A percentile compares a stretch with the other conserved stretches of the same genome.
phyloP scores from a whole-genome alignment of 1,140 invertebrate genomes.

The Scylla paramamosain region DNA sequence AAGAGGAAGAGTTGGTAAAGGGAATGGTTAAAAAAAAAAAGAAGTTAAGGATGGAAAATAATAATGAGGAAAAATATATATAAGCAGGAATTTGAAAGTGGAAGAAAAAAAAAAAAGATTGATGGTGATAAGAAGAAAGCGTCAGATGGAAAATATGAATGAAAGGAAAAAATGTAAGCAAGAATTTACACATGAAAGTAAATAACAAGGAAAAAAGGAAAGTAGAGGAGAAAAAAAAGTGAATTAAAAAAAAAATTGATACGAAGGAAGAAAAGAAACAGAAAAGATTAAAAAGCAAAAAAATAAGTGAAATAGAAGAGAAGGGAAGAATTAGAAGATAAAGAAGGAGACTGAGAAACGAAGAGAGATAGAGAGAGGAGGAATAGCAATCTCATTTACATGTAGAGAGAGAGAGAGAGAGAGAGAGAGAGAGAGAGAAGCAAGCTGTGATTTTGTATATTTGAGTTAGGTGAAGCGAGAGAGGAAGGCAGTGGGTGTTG shows the following conservation, averaged over 20 bases:
- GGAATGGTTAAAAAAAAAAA: not conserved
- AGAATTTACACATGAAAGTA: not conserved
- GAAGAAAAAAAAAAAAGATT: not conserved
- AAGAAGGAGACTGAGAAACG: not conserved
- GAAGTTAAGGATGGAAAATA: not conserved
- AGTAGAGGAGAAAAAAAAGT: not conserved
- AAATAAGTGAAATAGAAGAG: not conserved
- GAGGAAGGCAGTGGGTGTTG: slow-evolving; percentile 21
- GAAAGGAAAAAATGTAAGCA: not conserved
- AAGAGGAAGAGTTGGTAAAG: not conserved
- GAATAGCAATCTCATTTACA: not conserved
- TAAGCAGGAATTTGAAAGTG: not conserved
- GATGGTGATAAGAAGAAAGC: not conserved
- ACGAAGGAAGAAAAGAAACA: not conserved
- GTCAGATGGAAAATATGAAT: not conserved
- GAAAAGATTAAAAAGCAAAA: not conserved
- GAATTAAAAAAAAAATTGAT: not conserved
- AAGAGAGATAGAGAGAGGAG: not conserved
- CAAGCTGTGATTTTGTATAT: slow-evolving; percentile 76
- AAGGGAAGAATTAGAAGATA: not conserved
- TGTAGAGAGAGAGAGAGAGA: not conserved
- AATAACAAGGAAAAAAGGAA: not conserved
- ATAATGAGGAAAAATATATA: not conserved
- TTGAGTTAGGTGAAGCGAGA: slow-evolving; percentile 42
- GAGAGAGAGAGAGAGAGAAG: slow-evolving; percentile 62